Evolutionary conservation across 2,888 invertebrate genomes (phyloP), one percentile per base, ranked within the genome.

Genomic region (Apamea sordens): DNA sequence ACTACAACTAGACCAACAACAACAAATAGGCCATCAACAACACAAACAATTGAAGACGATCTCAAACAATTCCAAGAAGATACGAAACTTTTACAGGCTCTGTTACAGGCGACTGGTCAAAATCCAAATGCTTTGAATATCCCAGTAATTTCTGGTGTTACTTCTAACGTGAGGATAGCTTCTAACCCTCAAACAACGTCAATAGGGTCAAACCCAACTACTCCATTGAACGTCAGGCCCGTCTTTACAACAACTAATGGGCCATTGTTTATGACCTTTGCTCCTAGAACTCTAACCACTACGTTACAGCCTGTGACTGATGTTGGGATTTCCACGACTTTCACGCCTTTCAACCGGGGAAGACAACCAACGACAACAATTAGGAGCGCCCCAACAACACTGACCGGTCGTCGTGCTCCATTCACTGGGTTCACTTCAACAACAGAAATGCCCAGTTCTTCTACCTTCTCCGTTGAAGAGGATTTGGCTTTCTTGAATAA

Each of bases 401-500:
- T 86, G 1, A 92, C 92, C 44, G 93, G 91, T 73, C 92, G 94
- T 68, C 92, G 92, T 44, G 92, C 90, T 47, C 91, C 94, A 24
- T 79, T 79, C 36, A 87, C 91, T 61, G 90, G 90, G 77, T 92
- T 93, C 63, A 92, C 93, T 32, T 85, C 93, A 56, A 96, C 96
- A 44, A 96, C 96, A 77, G 95, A 96, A 89, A 91, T 94, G 73
- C 96, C 97, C 32, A 95, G 95, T 83, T 94, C 95, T 73, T 96
- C 97, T 10, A 97, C 97, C 24, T 97, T 95, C 90, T 96, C 97
- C 24, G 95, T 96, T 77, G 92, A 96, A 93, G 97, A 97, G 83
- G 98, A 98, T 91, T 93, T 97, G 84, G 97, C 96, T 63, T 97
- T 98, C 91, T 92, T 98, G 41, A 97, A 97, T 89, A 97, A 97